Percentiles rank a stretch among this genome's conserved stretches.
phyloP scores from a whole-genome alignment of 2,888 invertebrate genomes.

The Halocaridina rubra region DNA sequence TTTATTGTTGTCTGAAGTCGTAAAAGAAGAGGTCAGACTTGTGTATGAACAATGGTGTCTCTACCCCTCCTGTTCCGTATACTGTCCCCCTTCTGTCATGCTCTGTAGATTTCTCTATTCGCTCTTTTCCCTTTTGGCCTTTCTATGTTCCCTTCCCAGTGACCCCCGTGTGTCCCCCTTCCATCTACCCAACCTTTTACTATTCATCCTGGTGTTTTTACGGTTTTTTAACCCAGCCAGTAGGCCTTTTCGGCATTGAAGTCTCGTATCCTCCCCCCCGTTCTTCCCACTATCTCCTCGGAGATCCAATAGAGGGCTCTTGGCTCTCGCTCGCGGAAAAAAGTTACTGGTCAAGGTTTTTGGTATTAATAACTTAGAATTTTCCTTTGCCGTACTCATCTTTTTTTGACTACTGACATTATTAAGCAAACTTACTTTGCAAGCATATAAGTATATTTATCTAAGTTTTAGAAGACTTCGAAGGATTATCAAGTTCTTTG shows the following conservation, averaged over 20 bases:
- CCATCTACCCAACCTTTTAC: neutral
- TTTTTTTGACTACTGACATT: too few relatives aligned
- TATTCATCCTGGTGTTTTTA: neutral
- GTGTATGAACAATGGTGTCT: neutral
- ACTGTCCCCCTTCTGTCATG: neutral
- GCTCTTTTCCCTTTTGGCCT: neutral
- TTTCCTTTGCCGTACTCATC: too few relatives aligned
- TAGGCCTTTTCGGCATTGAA: slow-evolving; percentile 8
- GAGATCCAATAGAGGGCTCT: slow-evolving; percentile 7
- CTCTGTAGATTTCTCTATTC: neutral
- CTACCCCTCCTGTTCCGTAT: neutral
- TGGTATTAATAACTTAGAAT: too few relatives aligned
- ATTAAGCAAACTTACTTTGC: too few relatives aligned
- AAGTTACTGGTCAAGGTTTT: too few relatives aligned
- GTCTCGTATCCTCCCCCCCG: too few relatives aligned
- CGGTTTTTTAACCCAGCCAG: neutral
- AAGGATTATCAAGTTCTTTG: too few relatives aligned
- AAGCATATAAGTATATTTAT: too few relatives aligned
- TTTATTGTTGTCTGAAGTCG: neutral
- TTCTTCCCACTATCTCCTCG: neutral
- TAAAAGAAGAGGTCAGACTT: neutral
- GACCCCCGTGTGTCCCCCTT: neutral
- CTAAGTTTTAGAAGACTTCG: too few relatives aligned
- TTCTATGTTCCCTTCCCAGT: neutral
- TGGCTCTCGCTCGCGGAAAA: neutral